Conservation (phyloP, 2,113 vertebrate genomes). For the Micronycteris hirsuta region DNA sequence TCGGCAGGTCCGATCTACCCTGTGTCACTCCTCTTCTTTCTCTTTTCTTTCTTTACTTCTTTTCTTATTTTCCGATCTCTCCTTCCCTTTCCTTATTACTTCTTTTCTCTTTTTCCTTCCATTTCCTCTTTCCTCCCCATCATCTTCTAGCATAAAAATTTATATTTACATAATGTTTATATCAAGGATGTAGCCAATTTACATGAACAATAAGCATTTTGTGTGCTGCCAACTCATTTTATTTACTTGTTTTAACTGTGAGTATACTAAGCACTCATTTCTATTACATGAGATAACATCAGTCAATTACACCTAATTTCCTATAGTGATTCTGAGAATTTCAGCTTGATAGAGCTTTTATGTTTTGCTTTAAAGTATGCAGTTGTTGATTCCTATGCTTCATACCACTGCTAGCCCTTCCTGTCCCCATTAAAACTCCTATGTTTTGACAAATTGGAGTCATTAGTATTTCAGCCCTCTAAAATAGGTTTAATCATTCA, state of each 20-base stretch:
- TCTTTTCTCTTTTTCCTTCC: neutral
- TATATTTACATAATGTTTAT: constrained; percentile 44
- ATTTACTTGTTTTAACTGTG: constrained; percentile 67
- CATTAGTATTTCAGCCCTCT: constrained; percentile 65
- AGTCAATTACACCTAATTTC: constrained; percentile 70
- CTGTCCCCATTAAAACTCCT: constrained; percentile 48
- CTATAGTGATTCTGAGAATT: constrained; percentile 71
- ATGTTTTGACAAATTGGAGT: constrained; percentile 72
- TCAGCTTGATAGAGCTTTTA: constrained; percentile 60
- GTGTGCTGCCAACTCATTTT: constrained; percentile 34
- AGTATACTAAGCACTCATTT: constrained; percentile 53
- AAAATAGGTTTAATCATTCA: constrained; percentile 69
- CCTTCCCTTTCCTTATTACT: neutral
- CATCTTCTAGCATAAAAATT: neutral
- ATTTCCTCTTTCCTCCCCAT: neutral
- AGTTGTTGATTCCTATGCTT: constrained; percentile 50
- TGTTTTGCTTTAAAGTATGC: constrained; percentile 52
- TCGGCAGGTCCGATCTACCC: too few species aligned
- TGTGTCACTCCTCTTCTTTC: too few species aligned
- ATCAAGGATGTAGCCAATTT: constrained; percentile 42
- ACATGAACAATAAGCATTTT: constrained; percentile 39
- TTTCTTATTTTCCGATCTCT: neutral
- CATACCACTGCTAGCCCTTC: constrained; percentile 44
- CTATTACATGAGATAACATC: constrained; percentile 58
- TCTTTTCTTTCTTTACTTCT: neutral